A percentile compares a stretch with the other conserved stretches of the same genome.
phyloP scores from a whole-genome alignment of 2,797 vertebrate species.

The Mico argentatus region DNA sequence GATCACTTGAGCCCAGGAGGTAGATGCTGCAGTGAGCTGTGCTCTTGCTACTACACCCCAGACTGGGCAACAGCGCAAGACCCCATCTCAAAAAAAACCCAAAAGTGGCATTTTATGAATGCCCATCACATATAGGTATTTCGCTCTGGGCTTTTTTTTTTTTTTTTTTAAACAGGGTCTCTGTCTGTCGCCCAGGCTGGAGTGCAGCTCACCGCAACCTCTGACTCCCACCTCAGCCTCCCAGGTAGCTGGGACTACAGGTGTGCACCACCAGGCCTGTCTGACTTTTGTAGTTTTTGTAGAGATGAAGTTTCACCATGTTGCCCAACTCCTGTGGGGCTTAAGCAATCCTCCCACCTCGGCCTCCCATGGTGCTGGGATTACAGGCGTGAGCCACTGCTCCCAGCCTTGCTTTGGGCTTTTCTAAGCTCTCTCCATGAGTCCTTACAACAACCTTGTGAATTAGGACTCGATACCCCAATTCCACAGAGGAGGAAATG shows the following conservation, averaged over 20 bases:
- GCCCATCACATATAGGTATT: rapidly evolving
- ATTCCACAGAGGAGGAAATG: not conserved
- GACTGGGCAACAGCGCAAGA: too few relatives aligned
- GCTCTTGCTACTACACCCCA: too few relatives aligned
- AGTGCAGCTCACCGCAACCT: not conserved
- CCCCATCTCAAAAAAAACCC: too few relatives aligned
- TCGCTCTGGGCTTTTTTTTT: too few relatives aligned
- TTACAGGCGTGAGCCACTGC: not conserved
- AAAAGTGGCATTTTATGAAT: not conserved
- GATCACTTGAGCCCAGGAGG: too few relatives aligned
- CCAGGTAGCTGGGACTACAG: not conserved
- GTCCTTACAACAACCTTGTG: not conserved
- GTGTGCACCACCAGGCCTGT: not conserved
- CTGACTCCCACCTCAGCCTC: not conserved
- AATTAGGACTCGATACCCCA: not conserved
- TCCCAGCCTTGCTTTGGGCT: not conserved
- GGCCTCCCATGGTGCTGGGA: not conserved
- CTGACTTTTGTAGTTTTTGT: not conserved
- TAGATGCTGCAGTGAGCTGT: too few relatives aligned
- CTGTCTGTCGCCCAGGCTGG: not conserved
- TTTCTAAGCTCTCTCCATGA: not conserved
- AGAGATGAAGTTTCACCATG: not conserved
- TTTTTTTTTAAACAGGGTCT: too few relatives aligned
- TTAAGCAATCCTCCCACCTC: not conserved
- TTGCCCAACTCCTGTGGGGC: too few relatives aligned